Evolutionary conservation across 2,113 vertebrate species (phyloP).

Genomic region (Callopanchax toddi): DNA sequence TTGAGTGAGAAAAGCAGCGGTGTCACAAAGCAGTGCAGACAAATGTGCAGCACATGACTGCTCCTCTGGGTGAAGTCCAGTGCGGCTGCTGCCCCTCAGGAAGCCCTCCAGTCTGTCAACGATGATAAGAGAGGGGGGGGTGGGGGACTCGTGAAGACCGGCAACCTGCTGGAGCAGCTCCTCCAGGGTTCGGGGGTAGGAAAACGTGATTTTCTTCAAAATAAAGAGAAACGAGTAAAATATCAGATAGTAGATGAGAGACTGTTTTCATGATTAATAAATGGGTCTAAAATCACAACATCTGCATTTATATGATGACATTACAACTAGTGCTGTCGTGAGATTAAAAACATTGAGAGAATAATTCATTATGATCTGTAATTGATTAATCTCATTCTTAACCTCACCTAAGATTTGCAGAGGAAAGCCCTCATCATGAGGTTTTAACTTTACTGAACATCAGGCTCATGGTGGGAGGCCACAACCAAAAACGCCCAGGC

Average conservation of each 20-base stretch:
- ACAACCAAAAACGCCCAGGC: no score
- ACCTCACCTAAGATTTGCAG: no score
- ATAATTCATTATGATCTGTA: no score
- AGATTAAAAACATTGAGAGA: no score
- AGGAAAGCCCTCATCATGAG: no score
- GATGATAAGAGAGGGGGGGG: slow-evolving; percentile 72
- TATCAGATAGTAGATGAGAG: not conserved
- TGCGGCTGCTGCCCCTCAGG: slow-evolving; percentile 21
- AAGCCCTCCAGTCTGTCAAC: slow-evolving; percentile 76
- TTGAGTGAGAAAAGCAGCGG: slow-evolving; percentile 67
- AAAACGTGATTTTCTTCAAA: slow-evolving; percentile 78
- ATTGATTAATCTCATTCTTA: no score
- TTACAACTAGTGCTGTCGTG: no score
- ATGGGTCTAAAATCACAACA: no score
- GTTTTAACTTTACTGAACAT: no score
- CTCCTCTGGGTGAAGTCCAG: slow-evolving; percentile 39
- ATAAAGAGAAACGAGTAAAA: not conserved
- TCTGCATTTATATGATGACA: no score
- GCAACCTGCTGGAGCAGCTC: slow-evolving; percentile 78
- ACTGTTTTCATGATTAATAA: not conserved
- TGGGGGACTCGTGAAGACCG: slow-evolving; percentile 70
- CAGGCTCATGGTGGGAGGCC: no score
- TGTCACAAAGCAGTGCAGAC: slow-evolving; percentile 76
- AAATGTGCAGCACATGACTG: slow-evolving; percentile 64
- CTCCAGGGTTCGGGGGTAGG: slow-evolving; percentile 71